A percentile compares a stretch with the other conserved stretches of the same genome.
Conservation (phyloP, 2,113 vertebrate genomes). For the Prionailurus bengalensis region DNA sequence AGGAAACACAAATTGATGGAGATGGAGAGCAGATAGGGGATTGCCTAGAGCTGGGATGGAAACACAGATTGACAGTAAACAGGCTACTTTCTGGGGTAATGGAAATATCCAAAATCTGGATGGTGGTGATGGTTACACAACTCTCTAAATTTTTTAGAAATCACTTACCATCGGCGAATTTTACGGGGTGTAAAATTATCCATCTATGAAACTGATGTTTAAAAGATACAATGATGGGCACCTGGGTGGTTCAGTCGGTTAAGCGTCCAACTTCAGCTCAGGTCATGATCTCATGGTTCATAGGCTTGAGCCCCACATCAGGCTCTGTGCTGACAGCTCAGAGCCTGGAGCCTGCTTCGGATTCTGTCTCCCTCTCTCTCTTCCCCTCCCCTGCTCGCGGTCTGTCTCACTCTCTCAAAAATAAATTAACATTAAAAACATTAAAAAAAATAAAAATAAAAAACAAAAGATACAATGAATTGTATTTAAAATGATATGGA, state of each 20-base stretch:
- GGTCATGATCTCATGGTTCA: background rate
- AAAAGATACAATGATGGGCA: background rate
- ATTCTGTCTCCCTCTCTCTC: background rate
- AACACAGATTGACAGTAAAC: background rate
- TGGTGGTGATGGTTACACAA: background rate
- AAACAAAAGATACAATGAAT: background rate
- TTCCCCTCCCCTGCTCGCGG: background rate
- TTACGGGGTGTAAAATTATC: background rate
- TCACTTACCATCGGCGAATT: background rate
- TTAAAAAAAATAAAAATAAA: background rate
- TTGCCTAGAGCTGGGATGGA: background rate
- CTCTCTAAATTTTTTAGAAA: background rate
- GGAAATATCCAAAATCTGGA: background rate
- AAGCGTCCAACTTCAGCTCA: background rate
- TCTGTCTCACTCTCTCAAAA: background rate
- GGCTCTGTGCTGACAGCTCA: too few species aligned
- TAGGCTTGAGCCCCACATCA: accelerated
- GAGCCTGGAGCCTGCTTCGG: background rate
- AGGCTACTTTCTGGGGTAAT: background rate
- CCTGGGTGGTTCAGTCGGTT: background rate
- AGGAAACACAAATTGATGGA: background rate
- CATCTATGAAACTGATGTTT: background rate
- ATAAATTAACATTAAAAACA: background rate
- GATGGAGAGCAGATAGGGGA: background rate
- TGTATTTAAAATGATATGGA: background rate